Evolutionary conservation across 35 echinoderm and acorn worm genomes (phyloP), one percentile per base, ranked within the genome.

Genomic region (Ophiothrix spiculata): DNA sequence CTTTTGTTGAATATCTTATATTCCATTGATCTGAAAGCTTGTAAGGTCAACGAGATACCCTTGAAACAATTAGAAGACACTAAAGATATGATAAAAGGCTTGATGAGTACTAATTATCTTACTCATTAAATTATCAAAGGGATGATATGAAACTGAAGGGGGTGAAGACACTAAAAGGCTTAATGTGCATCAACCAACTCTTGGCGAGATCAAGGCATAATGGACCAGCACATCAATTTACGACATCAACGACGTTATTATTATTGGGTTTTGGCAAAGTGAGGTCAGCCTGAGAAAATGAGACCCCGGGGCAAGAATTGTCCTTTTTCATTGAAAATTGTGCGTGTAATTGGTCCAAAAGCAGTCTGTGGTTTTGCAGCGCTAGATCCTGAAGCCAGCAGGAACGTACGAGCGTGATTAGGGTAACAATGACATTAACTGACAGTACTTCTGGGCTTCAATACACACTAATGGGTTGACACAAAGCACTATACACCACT

Each of bases 261-360:
- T 69, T 69, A 69, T 69, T 69, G 60, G 60, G 60, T 69, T 69
- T 69, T 69, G 60, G 6, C 60, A 69, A 69, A 69, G 60, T 69
- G 60, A 69, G 60, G 60, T 69, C 60, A 69, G 60, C 16, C 60
- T 69, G 6, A 25, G 60, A 49, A 69, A 69, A 69, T 69, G 17
- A 69, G 1, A 28, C 60, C 60, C 8, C 1, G 10, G 1, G 60
- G 60, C 8, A 15, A 6, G 23, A 69, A 69, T 28, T 69, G 60
- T 69, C 60, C 60, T 69, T 28, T 69, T 69, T 69, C 60, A 69
- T 69, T 6, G 60, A 69, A 69, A 69, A 69, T 69, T n/a, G 29
- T 69, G 60, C 60, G 29, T 69, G 60, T 69, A 69, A 69, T 69
- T 69, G 60, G 60, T 15, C n/a, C 60, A 69, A 69, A 69, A 69